Evolutionary conservation across 2,797 vertebrate genomes (phyloP).

Genomic region (Phrynocephalus vlangalii): DNA sequence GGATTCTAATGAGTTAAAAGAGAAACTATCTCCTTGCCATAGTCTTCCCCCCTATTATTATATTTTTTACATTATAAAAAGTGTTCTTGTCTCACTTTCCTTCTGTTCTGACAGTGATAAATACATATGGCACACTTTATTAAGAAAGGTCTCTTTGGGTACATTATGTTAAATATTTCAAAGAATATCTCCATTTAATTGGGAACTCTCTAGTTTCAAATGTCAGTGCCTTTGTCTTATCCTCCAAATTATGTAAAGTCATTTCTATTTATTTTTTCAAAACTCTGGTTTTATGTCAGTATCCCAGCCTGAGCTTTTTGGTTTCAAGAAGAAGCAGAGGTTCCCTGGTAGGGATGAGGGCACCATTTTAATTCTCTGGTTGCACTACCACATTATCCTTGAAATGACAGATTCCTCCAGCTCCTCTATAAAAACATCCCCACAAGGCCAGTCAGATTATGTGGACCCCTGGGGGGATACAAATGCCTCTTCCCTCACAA

Average conservation of each 20-base stretch:
- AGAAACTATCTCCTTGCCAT: neutral
- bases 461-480: neutral
- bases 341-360: constrained; percentile 39
- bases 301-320: constrained; percentile 62
- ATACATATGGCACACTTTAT: constrained; percentile 27
- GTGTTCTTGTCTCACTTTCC: neutral
- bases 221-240: constrained; percentile 49
- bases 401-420: constrained; percentile 23
- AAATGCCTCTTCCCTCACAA: neutral
- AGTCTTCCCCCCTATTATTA: neutral
- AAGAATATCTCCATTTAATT: constrained; percentile 52
- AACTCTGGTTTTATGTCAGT: constrained; percentile 36
- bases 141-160: constrained; percentile 18
- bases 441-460: neutral
- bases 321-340: constrained; percentile 50
- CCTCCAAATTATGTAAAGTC: constrained; percentile 54
- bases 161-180: constrained; percentile 49
- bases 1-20: constrained; percentile 9
- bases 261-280: constrained; percentile 43
- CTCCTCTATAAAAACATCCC: no score
- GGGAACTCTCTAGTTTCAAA: constrained; percentile 47
- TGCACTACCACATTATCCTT: constrained; percentile 36
- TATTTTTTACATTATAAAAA: neutral
- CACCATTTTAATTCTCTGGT: constrained; percentile 51
- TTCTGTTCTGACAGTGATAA: constrained; percentile 24